Evolutionary conservation across 1,140 invertebrate genomes (phyloP).

Genomic region (Augochlora pura): DNA sequence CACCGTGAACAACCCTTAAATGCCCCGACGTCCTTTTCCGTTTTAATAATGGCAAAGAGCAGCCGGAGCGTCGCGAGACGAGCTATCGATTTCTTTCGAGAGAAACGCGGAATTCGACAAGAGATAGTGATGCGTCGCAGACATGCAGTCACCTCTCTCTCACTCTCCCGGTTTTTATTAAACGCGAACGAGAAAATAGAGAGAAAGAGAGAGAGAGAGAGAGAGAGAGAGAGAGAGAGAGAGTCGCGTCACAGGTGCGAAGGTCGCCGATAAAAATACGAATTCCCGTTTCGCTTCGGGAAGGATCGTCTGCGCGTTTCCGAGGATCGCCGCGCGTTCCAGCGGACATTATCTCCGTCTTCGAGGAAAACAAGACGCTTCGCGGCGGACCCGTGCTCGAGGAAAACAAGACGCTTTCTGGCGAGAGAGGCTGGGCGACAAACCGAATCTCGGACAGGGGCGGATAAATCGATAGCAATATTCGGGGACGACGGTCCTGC

Average conservation of each 20-base stretch:
- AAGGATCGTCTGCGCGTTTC: neutral
- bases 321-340: neutral
- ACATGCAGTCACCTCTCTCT: too few species aligned
- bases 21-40: too few species aligned
- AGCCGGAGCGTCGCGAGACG: too few species aligned
- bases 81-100: too few species aligned
- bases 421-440: neutral
- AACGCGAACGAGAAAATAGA: neutral
- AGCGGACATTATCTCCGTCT: conserved; percentile 12
- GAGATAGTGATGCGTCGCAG: too few species aligned
- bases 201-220: too few species aligned
- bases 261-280: neutral
- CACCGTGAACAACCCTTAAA: too few species aligned
- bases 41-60: too few species aligned
- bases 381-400: neutral
- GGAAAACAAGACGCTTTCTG: neutral
- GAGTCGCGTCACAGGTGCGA: neutral
- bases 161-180: neutral
- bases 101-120: too few species aligned
- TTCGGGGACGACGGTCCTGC: neutral
- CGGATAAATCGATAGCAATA: conserved; percentile 37
- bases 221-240: too few species aligned
- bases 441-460: conserved; percentile 4
- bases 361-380: neutral
- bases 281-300: neutral